Conservation (phyloP, 2,797 vertebrate genomes). For the Acanthiza pusilla region DNA sequence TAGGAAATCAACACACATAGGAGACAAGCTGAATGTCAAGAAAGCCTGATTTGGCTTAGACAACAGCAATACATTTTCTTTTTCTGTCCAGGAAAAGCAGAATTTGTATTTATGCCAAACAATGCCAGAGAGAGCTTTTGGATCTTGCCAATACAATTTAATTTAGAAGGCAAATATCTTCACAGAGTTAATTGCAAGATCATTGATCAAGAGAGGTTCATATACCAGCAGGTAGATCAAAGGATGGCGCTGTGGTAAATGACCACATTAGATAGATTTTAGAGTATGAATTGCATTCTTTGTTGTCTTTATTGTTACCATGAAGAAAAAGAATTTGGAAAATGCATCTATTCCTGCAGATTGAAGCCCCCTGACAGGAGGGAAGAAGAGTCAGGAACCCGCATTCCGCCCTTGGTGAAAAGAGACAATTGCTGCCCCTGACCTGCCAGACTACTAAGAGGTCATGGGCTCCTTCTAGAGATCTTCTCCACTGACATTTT, state of each 20-base stretch:
- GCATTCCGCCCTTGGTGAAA: neutral
- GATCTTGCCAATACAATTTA: constrained; percentile 16
- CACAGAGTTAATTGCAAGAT: constrained; percentile 51
- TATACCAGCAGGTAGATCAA: constrained; percentile 54
- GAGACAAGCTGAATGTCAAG: neutral
- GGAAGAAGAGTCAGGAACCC: neutral
- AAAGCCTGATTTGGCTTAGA: neutral
- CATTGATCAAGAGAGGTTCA: constrained; percentile 47
- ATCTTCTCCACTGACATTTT: neutral
- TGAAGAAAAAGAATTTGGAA: constrained; percentile 18
- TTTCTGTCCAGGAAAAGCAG: neutral
- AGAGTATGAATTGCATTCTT: constrained; percentile 35
- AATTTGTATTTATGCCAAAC: constrained; percentile 9
- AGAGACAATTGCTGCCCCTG: neutral
- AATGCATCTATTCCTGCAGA: neutral
- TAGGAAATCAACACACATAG: neutral
- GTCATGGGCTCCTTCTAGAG: neutral
- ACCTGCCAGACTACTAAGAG: neutral
- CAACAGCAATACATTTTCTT: neutral
- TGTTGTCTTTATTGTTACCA: constrained; percentile 18
- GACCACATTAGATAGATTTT: constrained; percentile 31
- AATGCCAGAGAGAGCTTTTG: constrained; percentile 22
- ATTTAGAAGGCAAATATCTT: constrained; percentile 19
- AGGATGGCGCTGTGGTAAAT: constrained; percentile 46
- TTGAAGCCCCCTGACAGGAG: neutral